Conservation (phyloP, 1,140 invertebrate genomes). For the Euura saliciscinereae region DNA sequence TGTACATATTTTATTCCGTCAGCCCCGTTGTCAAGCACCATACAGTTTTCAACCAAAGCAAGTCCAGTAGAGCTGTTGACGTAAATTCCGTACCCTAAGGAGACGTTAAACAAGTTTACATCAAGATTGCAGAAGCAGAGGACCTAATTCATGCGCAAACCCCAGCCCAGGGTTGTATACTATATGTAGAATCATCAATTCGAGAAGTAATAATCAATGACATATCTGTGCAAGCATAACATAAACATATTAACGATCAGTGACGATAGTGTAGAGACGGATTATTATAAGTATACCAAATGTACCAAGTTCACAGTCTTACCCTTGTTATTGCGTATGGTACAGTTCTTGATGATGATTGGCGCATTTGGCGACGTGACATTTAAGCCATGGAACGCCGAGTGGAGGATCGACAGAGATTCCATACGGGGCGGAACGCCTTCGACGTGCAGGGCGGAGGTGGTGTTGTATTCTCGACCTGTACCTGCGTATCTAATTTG, state of each 20-base stretch:
- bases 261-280: too few relatives aligned
- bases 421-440: slow-evolving; percentile 87
- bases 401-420: slow-evolving; percentile 79
- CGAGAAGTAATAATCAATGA: too few relatives aligned
- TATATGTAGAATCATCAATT: too few relatives aligned
- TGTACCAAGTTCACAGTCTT: slow-evolving; percentile 24
- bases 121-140: too few relatives aligned
- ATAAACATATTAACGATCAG: too few relatives aligned
- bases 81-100: slow-evolving; percentile 82
- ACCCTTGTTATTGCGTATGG: slow-evolving; percentile 83
- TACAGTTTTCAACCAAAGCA: slow-evolving; percentile 73
- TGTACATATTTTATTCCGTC: slow-evolving; percentile 87
- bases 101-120: slow-evolving; percentile 14
- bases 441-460: slow-evolving; percentile 84
- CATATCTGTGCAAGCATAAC: too few relatives aligned
- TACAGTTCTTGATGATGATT: slow-evolving; percentile 80
- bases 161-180: too few relatives aligned
- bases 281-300: too few relatives aligned
- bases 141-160: too few relatives aligned
- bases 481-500: slow-evolving; percentile 75
- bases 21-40: slow-evolving; percentile 78
- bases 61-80: slow-evolving; percentile 85
- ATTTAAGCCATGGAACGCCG: slow-evolving; percentile 92
- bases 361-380: slow-evolving; percentile 84
- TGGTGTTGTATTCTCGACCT: slow-evolving; percentile 79